These are phyloP conservation scores for Silurus lanzhouensis DNA, from an alignment of 2,797 vertebrate species.

Conservation along the genomic window DNA sequence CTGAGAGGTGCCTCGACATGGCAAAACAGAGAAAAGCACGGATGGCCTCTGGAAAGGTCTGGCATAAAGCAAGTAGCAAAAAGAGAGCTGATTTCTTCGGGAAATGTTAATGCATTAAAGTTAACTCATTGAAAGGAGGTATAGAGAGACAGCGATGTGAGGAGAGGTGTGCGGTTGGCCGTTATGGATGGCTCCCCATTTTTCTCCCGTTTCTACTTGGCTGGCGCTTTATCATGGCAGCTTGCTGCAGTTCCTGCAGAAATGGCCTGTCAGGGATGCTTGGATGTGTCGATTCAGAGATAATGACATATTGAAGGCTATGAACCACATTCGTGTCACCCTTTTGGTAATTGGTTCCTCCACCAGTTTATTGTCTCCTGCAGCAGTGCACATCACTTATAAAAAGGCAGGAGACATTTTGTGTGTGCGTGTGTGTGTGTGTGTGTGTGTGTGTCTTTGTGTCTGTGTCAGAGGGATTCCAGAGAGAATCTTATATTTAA, in stretches of 20 bases:
- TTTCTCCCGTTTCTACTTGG: conserved; percentile 45
- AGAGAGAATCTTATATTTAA: conserved; percentile 30
- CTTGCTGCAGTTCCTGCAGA: conserved; percentile 69
- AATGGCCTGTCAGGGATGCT: conserved; percentile 68
- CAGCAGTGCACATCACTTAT: conserved; percentile 82
- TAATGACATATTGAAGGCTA: conserved; percentile 92
- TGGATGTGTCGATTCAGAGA: conserved; percentile 87
- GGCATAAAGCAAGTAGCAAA: conserved; percentile 4
- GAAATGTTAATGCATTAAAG: conserved; percentile 54
- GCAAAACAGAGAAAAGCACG: conserved; percentile 4
- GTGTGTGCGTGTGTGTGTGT: conserved; percentile 4
- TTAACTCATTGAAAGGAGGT: conserved; percentile 45
- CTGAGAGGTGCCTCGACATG: conserved; percentile 57
- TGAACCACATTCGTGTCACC: conserved; percentile 84
- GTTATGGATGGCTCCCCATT: conserved; percentile 59
- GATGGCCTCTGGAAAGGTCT: conserved; percentile 10
- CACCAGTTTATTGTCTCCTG: conserved; percentile 92
- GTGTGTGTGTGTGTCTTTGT: conserved; percentile 17
- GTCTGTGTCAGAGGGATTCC: not conserved
- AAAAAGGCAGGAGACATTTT: conserved; percentile 17
- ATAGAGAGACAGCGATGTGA: conserved; percentile 17
- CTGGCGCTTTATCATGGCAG: conserved; percentile 66
- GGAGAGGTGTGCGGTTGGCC: conserved; percentile 41
- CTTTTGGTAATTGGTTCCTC: conserved; percentile 89
- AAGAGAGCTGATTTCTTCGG: conserved; percentile 39